Evolutionary conservation across 2,888 invertebrate species (phyloP), one percentile per base, ranked within the genome.

Genomic region (Leptinotarsa rubiginosa): DNA sequence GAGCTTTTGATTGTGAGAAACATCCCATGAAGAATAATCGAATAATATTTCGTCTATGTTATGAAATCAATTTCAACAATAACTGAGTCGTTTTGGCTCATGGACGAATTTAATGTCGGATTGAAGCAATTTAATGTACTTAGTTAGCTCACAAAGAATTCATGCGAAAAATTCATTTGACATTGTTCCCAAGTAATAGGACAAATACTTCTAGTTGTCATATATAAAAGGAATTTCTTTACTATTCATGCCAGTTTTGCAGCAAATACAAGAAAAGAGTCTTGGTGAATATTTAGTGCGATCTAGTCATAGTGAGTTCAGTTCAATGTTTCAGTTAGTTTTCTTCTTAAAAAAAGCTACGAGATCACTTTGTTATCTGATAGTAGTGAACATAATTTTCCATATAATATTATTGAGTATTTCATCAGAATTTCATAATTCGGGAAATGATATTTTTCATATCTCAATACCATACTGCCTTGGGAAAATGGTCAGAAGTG

Each of bases 141-240:
- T 76, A 77, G 59, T 54, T 76, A 77, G 64, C 47, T 73, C 41
- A 65, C 65, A 75, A 77, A 77, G 70, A 79, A 76, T 74, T 81
- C 82, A 80, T 82, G 82, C 82, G 79, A 80, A 74, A 81, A 82
- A 82, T 80, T 76, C 71, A 70, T 80, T 79, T 81, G 80, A 77
- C 80, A 82, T 81, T 80, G 79, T 76, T 65, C 47, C 16, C 22
- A 54, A 70, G 62, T 65, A 75, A 74, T 77, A 70, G 67, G 69
- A 65, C 70, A 66, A 47, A 75, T 52, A 62, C 54, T 72, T 75
- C 73, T 47, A 49, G n/a, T 22, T 59, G 52, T 65, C 25, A 47
- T 22, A 75, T 79, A 77, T 79, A 79, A 74, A 77, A 79, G 49
- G 65, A 67, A 3, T 71, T 69, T 50, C n/a, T 54, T 49, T 65